These are phyloP conservation scores for Aplochiton taeniatus DNA, from an alignment of 2,797 vertebrate species.

Conservation along the genomic window DNA sequence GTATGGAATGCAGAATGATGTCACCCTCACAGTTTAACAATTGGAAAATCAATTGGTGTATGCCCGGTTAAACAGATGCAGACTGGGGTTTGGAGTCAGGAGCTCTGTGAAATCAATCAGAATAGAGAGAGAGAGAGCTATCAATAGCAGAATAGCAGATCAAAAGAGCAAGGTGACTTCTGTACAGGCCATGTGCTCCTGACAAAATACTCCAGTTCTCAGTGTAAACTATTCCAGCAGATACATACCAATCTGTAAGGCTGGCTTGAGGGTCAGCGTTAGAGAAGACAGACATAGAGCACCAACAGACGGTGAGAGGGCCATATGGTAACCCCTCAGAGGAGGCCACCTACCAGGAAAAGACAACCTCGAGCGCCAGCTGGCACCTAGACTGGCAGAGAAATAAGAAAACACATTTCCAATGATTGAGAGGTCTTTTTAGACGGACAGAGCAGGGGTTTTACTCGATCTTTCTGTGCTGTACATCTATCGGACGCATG, in stretches of 20 bases:
- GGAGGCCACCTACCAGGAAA: conserved; percentile 13
- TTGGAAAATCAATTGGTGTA: conserved; percentile 29
- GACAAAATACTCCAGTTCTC: too few relatives aligned
- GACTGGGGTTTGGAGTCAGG: too few relatives aligned
- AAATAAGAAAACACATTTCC: conserved; percentile 38
- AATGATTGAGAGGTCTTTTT: conserved; percentile 2
- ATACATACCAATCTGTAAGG: conserved; percentile 1
- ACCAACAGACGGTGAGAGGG: conserved; percentile 49
- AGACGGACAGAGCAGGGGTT: conserved; percentile 27
- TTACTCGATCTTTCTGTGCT: too few relatives aligned
- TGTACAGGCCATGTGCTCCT: too few relatives aligned
- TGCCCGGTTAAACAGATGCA: conserved; percentile 15
- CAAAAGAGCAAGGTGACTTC: too few relatives aligned
- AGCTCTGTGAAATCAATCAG: not conserved
- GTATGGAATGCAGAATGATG: conserved; percentile 28
- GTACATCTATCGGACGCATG: too few relatives aligned
- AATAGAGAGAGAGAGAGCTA: not conserved
- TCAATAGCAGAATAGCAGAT: too few relatives aligned
- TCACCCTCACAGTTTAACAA: conserved; percentile 44
- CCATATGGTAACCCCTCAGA: conserved; percentile 51
- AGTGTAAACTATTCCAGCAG: not conserved
- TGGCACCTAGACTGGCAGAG: conserved; percentile 41
- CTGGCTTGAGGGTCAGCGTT: conserved; percentile 12
- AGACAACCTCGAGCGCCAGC: conserved; percentile 54
- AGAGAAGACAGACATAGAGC: conserved; percentile 22